phyloP scores from a whole-genome alignment of 1,140 invertebrate genomes.

The Triops cancriformis region DNA sequence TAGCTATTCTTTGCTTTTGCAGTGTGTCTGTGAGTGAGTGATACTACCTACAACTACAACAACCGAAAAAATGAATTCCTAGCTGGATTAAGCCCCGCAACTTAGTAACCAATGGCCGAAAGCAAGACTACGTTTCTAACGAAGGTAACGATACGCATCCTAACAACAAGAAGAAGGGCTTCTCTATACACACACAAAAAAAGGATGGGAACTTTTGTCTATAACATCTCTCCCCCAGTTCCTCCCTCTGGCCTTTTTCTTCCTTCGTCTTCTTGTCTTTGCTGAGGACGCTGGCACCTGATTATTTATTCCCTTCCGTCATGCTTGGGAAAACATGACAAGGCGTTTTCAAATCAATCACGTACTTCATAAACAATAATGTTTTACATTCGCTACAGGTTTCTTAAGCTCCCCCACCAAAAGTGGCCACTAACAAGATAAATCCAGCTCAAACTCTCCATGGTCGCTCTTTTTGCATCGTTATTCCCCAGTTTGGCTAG shows the following conservation, averaged over 20 bases:
- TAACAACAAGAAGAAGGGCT: background rate
- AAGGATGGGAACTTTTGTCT: background rate
- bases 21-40: background rate
- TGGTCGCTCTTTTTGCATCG: too few species aligned
- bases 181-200: background rate
- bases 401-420: background rate
- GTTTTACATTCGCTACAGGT: conserved; percentile 1
- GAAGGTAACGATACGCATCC: conserved; percentile 5
- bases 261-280: background rate
- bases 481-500: background rate
- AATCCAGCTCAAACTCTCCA: background rate
- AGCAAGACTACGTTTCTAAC: conserved; percentile 1
- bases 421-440: background rate
- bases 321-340: conserved; percentile 5
- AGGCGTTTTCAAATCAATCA: conserved; percentile 10
- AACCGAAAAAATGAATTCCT: background rate
- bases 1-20: background rate
- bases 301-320: background rate
- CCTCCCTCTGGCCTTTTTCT: background rate
- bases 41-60: background rate
- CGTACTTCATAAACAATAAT: conserved; percentile 11
- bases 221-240: background rate
- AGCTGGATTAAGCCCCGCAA: background rate
- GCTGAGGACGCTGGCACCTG: background rate
- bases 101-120: background rate